Conservation (phyloP, 1,140 invertebrate species). For the Uloborus diversus region DNA sequence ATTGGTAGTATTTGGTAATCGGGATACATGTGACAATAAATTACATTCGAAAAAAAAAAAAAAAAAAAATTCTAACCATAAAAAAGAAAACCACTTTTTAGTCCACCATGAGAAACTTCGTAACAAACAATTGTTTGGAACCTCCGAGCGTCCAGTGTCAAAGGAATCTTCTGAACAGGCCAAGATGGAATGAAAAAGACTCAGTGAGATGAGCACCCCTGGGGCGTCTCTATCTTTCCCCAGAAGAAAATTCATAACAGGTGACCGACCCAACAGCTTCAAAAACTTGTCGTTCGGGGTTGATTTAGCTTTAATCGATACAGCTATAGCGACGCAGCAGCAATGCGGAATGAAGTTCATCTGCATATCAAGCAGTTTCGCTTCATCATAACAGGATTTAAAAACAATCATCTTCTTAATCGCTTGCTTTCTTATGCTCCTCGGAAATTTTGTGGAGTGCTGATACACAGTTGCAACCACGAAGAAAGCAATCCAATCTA, state of each 20-base stretch:
- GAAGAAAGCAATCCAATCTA: constrained; percentile 1
- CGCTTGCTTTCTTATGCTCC: background rate
- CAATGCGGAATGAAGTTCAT: constrained; percentile 46
- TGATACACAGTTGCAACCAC: background rate
- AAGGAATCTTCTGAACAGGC: constrained; percentile 2
- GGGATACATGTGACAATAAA: no score
- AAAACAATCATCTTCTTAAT: constrained; percentile 36
- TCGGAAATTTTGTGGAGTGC: background rate
- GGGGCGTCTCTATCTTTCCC: constrained; percentile 21
- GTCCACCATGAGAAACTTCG: no score
- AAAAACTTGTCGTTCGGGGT: constrained; percentile 50
- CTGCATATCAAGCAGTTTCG: constrained; percentile 42
- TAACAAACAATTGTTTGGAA: constrained; percentile 10
- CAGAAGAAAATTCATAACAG: constrained; percentile 35
- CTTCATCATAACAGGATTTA: constrained; percentile 50
- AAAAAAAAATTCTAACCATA: no score
- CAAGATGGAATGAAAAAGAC: constrained; percentile 8
- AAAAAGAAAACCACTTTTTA: no score
- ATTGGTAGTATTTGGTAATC: no score
- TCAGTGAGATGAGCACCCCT: constrained; percentile 6
- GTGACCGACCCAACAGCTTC: constrained; percentile 45
- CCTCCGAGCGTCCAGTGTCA: constrained; percentile 8
- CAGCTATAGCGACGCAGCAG: constrained; percentile 25
- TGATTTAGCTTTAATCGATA: constrained; percentile 51
- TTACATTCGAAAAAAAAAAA: no score